Evolutionary conservation across 2,888 invertebrate species (phyloP).

Genomic region (Tinea semifulvella): DNA sequence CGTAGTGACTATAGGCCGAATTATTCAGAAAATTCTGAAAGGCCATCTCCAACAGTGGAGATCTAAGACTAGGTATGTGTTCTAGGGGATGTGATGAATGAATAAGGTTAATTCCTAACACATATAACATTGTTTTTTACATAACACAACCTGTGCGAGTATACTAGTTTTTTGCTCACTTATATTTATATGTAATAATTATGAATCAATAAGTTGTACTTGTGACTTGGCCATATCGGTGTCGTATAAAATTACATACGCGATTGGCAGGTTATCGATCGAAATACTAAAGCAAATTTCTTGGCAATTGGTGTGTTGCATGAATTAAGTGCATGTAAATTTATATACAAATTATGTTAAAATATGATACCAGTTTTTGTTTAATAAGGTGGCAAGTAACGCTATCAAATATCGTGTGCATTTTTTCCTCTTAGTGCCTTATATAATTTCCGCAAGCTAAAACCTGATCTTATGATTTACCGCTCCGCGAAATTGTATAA

Average conservation of each 20-base stretch:
- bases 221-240: background rate
- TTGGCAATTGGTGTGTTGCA: constrained; percentile 4
- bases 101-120: too few relatives aligned
- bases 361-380: background rate
- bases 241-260: background rate
- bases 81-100: too few relatives aligned
- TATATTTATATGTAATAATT: too few relatives aligned
- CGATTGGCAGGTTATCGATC: background rate
- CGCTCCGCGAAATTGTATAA: constrained; percentile 36
- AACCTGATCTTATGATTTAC: constrained; percentile 49
- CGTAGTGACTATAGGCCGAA: too few relatives aligned
- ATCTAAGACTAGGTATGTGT: too few relatives aligned
- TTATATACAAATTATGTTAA: too few relatives aligned
- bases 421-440: constrained; percentile 25
- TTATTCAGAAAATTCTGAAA: too few relatives aligned
- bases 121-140: too few relatives aligned
- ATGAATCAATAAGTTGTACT: too few relatives aligned
- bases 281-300: background rate
- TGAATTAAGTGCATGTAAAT: background rate
- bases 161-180: too few relatives aligned
- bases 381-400: background rate
- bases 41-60: too few relatives aligned
- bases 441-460: constrained; percentile 26
- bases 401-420: constrained; percentile 16
- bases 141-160: too few relatives aligned